Evolutionary conservation across 2,888 invertebrate genomes (phyloP).

Genomic region (Copidosoma aretas): DNA sequence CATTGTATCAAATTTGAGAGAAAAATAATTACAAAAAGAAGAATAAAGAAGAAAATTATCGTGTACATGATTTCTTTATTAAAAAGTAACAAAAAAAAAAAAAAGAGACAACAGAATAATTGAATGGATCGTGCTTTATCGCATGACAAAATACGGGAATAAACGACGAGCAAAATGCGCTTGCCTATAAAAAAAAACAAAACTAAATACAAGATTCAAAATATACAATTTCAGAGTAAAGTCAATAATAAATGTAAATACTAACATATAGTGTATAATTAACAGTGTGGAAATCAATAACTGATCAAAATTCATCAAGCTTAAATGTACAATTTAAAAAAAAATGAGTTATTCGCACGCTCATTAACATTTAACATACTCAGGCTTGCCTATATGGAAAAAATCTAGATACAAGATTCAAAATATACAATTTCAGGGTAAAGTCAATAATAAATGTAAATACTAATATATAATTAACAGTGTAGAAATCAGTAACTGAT

Average conservation of each 20-base stretch:
- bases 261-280: neutral
- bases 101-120: too few relatives aligned
- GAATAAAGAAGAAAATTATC: too few relatives aligned
- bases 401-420: neutral
- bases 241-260: neutral
- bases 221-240: neutral
- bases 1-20: neutral
- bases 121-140: too few relatives aligned
- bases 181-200: too few relatives aligned
- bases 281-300: neutral
- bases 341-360: neutral
- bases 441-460: neutral
- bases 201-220: neutral
- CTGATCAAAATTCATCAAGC: neutral
- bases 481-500: neutral
- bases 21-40: constrained; percentile 1
- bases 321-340: neutral
- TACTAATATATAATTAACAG: neutral
- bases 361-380: constrained; percentile 58
- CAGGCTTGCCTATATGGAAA: constrained; percentile 71
- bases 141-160: too few relatives aligned
- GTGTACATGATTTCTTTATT: too few relatives aligned
- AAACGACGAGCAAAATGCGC: too few relatives aligned
- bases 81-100: too few relatives aligned
- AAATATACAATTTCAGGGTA: neutral